Evolutionary conservation across 1,140 invertebrate genomes (phyloP), one percentile per base, ranked within the genome.

Genomic region (Drosophila navojoa): DNA sequence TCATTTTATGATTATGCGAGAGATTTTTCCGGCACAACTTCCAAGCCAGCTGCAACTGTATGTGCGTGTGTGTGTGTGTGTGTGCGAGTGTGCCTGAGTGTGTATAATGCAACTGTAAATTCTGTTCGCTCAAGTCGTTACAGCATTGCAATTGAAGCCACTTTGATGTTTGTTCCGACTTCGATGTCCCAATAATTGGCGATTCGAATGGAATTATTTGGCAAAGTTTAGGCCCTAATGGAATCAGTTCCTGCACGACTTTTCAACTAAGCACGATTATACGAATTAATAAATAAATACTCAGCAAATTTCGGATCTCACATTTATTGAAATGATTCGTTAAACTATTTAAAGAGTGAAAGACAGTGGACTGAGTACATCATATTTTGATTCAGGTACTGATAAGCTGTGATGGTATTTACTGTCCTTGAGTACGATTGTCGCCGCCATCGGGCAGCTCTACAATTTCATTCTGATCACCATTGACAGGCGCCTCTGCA

Each of bases 1-100:
- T 87, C 79, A 79, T 89, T 91, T 91, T 91, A 91, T 91, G 90
- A 91, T 91, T 91, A 89, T 91, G 90, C 76, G 81, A 82, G 76
- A 91, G 90, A 91, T 90, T 84, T 89, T 80, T 70, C 75, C 81
- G 76, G 67, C 75, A 82, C 72, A 81, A 82, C 71, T 81, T 71
- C 64, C 58, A 76, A 71, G 68, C 68, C 60, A 55, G 49, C 69
- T 55, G 40, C 10, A 6, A 25, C 16, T 42, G 32, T 19, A 15
- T 29, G 29, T n/a, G n/a, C n/a, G n/a, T 53, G 10, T 59, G 49
- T 53, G 49, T 54, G 53, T 60, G 53, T 68, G 59, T 49, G 59
- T 75, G 58, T 59, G 54, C n/a, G 32, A 70, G 58, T 22, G 45
- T 52, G 62, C 15, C 16, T 42, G 19, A 58, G 55, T 78, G 59